Evolutionary conservation across 2,113 vertebrate genomes (phyloP).

Genomic region (Camelus bactrianus): DNA sequence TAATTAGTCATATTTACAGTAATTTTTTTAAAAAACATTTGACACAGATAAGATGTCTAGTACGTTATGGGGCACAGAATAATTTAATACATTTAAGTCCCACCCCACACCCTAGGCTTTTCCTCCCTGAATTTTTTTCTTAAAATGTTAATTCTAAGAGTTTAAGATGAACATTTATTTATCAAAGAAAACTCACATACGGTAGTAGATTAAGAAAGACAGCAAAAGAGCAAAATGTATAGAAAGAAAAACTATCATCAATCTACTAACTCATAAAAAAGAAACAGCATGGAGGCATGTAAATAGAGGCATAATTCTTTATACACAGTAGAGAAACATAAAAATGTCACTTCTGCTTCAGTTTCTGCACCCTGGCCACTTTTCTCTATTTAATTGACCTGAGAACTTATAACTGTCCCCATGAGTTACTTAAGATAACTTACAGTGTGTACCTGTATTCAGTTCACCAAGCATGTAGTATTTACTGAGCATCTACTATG

Average conservation of each 20-base stretch:
- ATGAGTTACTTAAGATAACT: not conserved
- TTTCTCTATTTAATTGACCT: not conserved
- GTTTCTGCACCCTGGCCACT: not conserved
- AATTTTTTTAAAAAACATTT: not conserved
- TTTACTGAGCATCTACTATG: not conserved
- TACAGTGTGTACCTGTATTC: not conserved
- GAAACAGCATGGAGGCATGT: not conserved
- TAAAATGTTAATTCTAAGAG: not conserved
- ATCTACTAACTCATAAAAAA: not conserved
- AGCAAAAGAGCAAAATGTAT: not conserved
- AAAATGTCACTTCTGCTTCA: not conserved
- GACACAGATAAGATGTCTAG: not conserved
- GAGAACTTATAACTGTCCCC: not conserved
- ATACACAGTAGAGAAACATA: not conserved
- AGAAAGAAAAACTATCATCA: not conserved
- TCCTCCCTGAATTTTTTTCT: not conserved
- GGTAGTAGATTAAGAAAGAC: not conserved
- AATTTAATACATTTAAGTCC: not conserved
- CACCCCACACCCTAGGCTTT: not conserved
- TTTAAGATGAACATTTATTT: not conserved
- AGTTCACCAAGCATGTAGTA: not conserved
- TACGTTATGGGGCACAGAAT: not conserved
- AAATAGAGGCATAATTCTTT: not conserved
- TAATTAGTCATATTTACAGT: not conserved
- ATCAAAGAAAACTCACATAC: not conserved